These are phyloP conservation scores for Piezodorus guildinii DNA, from an alignment of 1,140 invertebrate species.

Conservation along the genomic window DNA sequence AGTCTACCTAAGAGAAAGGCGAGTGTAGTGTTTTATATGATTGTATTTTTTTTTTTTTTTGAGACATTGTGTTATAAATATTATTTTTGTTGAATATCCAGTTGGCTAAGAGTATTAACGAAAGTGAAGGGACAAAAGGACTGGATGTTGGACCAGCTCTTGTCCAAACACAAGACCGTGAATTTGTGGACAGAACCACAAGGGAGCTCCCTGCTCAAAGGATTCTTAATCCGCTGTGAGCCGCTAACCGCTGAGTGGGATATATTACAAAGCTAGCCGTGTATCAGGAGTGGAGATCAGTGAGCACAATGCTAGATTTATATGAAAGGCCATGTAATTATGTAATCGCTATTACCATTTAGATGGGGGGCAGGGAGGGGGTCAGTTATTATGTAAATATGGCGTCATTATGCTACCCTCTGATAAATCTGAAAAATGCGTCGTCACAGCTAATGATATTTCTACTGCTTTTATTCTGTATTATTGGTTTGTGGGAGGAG, in stretches of 20 bases:
- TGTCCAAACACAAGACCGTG: too few relatives aligned
- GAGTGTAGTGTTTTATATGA: too few relatives aligned
- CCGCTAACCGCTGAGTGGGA: constrained; percentile 1
- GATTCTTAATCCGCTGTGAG: too few relatives aligned
- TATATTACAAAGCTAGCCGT: constrained; percentile 5
- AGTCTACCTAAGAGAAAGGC: too few relatives aligned
- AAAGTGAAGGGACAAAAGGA: too few relatives aligned
- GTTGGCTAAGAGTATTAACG: too few relatives aligned
- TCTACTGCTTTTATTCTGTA: constrained; percentile 26
- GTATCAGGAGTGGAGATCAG: neutral
- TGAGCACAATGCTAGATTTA: constrained; percentile 19
- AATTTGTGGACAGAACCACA: too few relatives aligned
- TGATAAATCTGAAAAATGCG: constrained; percentile 26
- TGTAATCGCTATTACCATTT: constrained; percentile 24
- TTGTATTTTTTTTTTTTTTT: too few relatives aligned
- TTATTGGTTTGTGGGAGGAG: constrained; percentile 22
- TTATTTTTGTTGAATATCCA: too few relatives aligned
- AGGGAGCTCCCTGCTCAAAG: too few relatives aligned
- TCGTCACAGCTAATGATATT: constrained; percentile 26
- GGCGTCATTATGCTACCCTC: constrained; percentile 12
- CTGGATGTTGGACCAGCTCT: too few relatives aligned
- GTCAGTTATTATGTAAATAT: constrained; percentile 23
- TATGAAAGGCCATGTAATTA: constrained; percentile 23
- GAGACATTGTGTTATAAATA: too few relatives aligned
- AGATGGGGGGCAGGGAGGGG: constrained; percentile 16